Percentiles rank a stretch among this genome's conserved stretches.
These are phyloP conservation scores for Sorex araneus DNA, from an alignment of 2,113 vertebrate genomes.

Conservation along the genomic window DNA sequence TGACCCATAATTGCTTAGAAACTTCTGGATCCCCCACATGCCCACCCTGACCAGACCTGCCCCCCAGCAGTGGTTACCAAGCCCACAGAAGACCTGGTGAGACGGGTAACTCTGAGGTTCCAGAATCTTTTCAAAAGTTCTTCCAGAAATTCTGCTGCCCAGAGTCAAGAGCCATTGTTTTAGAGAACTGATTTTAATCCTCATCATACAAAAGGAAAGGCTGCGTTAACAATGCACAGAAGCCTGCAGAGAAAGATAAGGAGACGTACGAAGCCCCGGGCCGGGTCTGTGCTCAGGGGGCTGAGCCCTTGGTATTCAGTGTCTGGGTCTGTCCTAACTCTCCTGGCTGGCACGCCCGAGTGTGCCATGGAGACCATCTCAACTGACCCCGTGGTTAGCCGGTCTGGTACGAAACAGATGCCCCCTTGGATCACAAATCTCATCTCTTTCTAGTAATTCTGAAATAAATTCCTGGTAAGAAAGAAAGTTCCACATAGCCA, in stretches of 20 bases:
- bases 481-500: too few species aligned
- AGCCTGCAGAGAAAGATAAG: background rate
- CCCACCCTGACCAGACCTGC: background rate
- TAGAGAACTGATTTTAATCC: slow-evolving; percentile 31
- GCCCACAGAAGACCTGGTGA: background rate
- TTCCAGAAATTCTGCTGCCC: background rate
- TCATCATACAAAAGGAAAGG: background rate
- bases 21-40: background rate
- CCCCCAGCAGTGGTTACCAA: background rate
- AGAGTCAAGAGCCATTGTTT: background rate
- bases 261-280: background rate
- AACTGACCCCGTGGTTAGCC: background rate
- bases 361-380: background rate
- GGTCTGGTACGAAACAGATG: background rate
- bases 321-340: background rate
- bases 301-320: background rate
- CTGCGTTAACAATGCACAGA: background rate
- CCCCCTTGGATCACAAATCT: slow-evolving; percentile 6
- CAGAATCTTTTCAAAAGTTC: background rate
- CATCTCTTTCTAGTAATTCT: background rate
- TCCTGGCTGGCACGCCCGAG: background rate
- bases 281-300: background rate
- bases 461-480: background rate
- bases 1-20: slow-evolving; percentile 28
- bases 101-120: background rate